These are phyloP conservation scores for Tuberolachnus salignus DNA, from an alignment of 2,888 invertebrate species.

Conservation along the genomic window DNA sequence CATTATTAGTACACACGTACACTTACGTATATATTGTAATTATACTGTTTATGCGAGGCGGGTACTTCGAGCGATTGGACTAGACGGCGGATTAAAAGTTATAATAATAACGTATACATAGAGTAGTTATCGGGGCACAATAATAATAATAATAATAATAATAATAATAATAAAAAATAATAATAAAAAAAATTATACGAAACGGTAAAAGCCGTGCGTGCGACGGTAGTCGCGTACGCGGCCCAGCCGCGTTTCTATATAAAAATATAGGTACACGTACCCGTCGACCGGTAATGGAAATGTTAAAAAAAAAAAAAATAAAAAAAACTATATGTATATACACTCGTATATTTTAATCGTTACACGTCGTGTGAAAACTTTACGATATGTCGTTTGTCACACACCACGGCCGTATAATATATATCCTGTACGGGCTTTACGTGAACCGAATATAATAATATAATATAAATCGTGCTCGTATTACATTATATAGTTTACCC, in stretches of 20 bases:
- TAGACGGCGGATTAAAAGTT: no score
- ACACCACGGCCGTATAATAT: not conserved
- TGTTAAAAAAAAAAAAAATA: constrained; percentile 20
- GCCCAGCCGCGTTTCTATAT: constrained; percentile 24
- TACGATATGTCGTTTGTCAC: constrained; percentile 49
- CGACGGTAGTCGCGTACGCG: constrained; percentile 22
- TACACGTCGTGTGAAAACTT: constrained; percentile 45
- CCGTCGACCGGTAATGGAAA: constrained; percentile 35
- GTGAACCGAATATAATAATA: not conserved
- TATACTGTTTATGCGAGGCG: no score
- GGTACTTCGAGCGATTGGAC: no score
- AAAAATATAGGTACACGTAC: not conserved
- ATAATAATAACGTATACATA: no score
- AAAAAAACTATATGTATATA: not conserved
- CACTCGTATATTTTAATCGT: constrained; percentile 26
- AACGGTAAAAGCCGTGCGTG: constrained; percentile 25
- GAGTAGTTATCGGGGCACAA: constrained; percentile 40
- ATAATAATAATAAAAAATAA: no score
- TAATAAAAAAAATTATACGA: no score
- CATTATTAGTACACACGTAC: no score
- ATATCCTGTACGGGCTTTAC: not conserved
- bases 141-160: not conserved
- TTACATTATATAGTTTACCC: no score
- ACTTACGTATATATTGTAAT: no score
- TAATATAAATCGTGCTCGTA: no score